phyloP scores from a whole-genome alignment of 2,113 vertebrate species.

The Sapayoa aenigma region DNA sequence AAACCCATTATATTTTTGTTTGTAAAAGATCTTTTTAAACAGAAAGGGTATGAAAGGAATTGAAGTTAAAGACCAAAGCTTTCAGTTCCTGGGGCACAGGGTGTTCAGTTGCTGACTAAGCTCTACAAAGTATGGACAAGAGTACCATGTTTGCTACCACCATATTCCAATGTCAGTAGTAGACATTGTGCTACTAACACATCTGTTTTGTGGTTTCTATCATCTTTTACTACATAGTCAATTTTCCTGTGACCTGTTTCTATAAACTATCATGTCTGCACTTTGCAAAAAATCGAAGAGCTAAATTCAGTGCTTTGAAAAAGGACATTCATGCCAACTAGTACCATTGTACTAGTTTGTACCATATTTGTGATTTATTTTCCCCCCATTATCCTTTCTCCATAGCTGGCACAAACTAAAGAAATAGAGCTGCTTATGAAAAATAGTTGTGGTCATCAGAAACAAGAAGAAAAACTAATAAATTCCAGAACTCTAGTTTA shows the following conservation, averaged over 20 bases:
- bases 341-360: background rate
- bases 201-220: background rate
- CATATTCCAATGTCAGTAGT: background rate
- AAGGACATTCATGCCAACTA: background rate
- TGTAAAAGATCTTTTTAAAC: background rate
- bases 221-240: background rate
- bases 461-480: constrained; percentile 69
- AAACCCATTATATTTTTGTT: background rate
- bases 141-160: background rate
- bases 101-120: background rate
- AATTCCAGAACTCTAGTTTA: constrained; percentile 58
- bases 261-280: background rate
- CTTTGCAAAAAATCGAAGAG: background rate
- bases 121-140: background rate
- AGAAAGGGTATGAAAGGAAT: background rate
- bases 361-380: constrained; percentile 22
- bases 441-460: constrained; percentile 57
- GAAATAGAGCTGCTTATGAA: constrained; percentile 15
- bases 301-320: background rate
- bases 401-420: constrained; percentile 40
- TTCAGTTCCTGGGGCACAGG: background rate
- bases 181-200: background rate
- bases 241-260: background rate
- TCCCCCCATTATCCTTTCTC: background rate
- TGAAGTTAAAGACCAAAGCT: background rate